Percentiles rank a stretch among this genome's conserved stretches.
Conservation (phyloP, 2,797 vertebrate genomes). For the Syngnathus rostellatus region DNA sequence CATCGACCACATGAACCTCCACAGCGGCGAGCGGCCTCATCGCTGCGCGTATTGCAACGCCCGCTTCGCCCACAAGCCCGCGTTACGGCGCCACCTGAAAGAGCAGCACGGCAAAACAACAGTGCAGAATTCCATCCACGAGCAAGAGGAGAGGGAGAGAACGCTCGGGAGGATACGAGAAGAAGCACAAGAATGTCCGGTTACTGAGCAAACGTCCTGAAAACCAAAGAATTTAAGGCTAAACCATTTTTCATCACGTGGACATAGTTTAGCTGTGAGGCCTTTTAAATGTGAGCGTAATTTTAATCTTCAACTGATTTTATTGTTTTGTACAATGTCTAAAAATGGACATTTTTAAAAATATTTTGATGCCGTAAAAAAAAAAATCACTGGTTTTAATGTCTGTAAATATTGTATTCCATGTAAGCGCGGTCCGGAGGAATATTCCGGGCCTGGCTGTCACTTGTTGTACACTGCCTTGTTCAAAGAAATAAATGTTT, state of each 20-base stretch:
- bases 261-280: conserved; percentile 1
- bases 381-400: neutral
- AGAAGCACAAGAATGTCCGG: conserved; percentile 47
- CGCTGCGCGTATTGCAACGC: conserved; percentile 88
- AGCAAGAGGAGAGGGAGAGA: conserved; percentile 73
- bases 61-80: conserved; percentile 91
- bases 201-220: conserved; percentile 36
- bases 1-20: conserved; percentile 94
- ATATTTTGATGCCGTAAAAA: neutral
- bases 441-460: neutral
- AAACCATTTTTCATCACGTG: neutral
- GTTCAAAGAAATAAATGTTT: neutral
- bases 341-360: neutral
- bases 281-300: neutral
- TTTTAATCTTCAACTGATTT: neutral
- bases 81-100: conserved; percentile 86
- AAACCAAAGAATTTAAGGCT: conserved; percentile 6
- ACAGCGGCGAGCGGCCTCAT: conserved; percentile 86
- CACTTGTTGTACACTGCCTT: neutral
- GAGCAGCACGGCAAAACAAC: conserved; percentile 94
- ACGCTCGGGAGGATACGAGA: conserved; percentile 32
- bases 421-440: neutral
- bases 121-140: conserved; percentile 84
- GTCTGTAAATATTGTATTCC: neutral
- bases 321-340: neutral